Evolutionary conservation across 2,113 vertebrate genomes (phyloP), one percentile per base, ranked within the genome.

Genomic region (Pterocles burchelli): DNA sequence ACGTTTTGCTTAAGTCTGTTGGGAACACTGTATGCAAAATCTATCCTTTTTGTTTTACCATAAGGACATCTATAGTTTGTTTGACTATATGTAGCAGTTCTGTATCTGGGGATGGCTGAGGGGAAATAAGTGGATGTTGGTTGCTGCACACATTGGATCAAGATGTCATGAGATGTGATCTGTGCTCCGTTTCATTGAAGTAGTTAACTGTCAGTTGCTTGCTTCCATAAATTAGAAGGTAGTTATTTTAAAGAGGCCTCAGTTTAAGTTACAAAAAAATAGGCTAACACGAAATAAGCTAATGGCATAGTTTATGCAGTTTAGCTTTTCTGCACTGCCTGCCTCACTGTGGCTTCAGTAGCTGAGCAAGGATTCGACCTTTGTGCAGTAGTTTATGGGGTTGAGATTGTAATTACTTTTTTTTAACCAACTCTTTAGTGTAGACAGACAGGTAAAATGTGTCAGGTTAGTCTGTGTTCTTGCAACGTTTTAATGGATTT

Each of bases 91-190:
- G 20, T 61, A 82, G 17, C 80, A 79, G 87, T 85, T 82, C 31
- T 81, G 48, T 92, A 63, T 86, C 51, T 89, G 62, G 57, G 61
- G 54, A 49, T 24, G 61, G 66, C 82, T 82, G 49, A 83, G 33
- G 51, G 57, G 93, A 61, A 82, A 17, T 72, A 87, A 89, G 59
- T 77, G 71, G 38, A 51, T 90, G 65, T 54, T 93, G 80, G 57
- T 81, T 84, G 91, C 41, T 73, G 85, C 74, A 70, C 89, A 94
- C 94, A 95, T 93, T 97, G 91, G 89, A 88, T 97, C 95, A 97
- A 95, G 91, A 95, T 95, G 94, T 95, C 77, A 95, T 76, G 96
- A 94, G 91, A 96, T 96, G 93, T 92, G 91, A 95, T 82, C 88
- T 95, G 84, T 55, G 80, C 89, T 90, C 83, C 24, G 1, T 93